Evolutionary conservation across 1,140 invertebrate genomes (phyloP).

Genomic region (Calliopsis andreniformis): DNA sequence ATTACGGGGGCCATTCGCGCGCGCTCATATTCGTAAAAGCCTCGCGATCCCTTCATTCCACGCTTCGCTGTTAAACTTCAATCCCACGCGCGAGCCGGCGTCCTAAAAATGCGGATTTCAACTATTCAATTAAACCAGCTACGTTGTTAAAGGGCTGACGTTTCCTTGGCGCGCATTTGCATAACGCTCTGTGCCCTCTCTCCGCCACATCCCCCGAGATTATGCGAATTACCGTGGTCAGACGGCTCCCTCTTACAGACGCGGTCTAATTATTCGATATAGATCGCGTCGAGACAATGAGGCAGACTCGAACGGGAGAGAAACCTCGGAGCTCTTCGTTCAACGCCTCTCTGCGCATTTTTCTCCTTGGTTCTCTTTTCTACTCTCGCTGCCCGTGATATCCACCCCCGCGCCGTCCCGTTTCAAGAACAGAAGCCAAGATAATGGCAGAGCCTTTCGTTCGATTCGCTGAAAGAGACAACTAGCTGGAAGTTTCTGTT

Average conservation of each 20-base stretch:
- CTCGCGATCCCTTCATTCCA: not conserved
- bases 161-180: constrained; percentile 8
- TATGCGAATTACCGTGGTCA: constrained; percentile 8
- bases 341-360: constrained; percentile 18
- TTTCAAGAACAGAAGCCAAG: constrained; percentile 35
- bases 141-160: constrained; percentile 12
- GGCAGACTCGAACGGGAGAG: constrained; percentile 26
- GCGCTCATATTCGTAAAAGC: not conserved
- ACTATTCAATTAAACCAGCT: constrained; percentile 29
- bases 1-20: not conserved
- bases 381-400: not conserved
- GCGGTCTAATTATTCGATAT: constrained; percentile 24
- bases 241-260: not conserved
- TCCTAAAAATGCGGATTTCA: constrained; percentile 12
- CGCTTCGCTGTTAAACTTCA: constrained; percentile 1
- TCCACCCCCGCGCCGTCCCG: not conserved
- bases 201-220: not conserved
- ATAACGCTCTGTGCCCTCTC: not conserved
- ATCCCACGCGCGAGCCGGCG: not conserved
- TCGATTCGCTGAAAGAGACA: constrained; percentile 17
- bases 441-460: constrained; percentile 28
- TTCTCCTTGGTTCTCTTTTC: not conserved
- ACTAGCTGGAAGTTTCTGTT: constrained; percentile 33
- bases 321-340: constrained; percentile 62
- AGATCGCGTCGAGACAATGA: constrained; percentile 13